phyloP scores from a whole-genome alignment of 2,113 vertebrate genomes.

The Melospiza georgiana region DNA sequence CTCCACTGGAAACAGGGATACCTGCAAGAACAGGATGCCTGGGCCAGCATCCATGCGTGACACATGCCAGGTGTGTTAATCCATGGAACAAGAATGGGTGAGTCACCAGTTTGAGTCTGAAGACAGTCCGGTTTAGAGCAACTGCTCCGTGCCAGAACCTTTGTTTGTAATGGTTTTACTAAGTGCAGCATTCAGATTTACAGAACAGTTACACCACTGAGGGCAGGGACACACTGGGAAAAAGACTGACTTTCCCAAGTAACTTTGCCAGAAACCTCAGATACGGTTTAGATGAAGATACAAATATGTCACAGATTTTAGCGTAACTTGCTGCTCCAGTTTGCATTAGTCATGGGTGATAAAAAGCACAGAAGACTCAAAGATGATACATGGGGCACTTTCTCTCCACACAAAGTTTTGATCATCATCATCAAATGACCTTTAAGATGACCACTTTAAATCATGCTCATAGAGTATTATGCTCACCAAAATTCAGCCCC shows the following conservation, averaged over 20 bases:
- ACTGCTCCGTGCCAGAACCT: neutral
- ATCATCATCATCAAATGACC: neutral
- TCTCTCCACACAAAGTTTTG: neutral
- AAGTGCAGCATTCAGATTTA: neutral
- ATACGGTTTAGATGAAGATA: conserved; percentile 42
- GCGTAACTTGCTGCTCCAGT: conserved; percentile 9
- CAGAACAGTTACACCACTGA: conserved; percentile 13
- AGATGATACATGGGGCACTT: neutral
- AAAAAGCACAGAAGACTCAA: conserved; percentile 3
- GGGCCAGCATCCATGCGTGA: neutral
- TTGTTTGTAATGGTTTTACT: conserved; percentile 37
- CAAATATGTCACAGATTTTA: conserved; percentile 20
- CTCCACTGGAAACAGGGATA: neutral
- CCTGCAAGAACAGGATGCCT: neutral
- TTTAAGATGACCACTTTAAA: neutral
- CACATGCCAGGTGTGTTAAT: conserved; percentile 13
- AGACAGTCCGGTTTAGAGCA: neutral
- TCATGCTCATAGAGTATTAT: neutral
- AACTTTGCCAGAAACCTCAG: conserved; percentile 38
- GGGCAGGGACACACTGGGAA: neutral
- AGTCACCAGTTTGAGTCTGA: conserved; percentile 29
- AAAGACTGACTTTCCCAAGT: conserved; percentile 29
- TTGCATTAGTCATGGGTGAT: neutral
- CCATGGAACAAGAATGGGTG: neutral
- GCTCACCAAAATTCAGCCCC: neutral